Percentiles rank a stretch among this genome's conserved stretches.
Evolutionary conservation across 2,797 vertebrate species (phyloP).

Genomic region (Dendrocincla tyrannina): DNA sequence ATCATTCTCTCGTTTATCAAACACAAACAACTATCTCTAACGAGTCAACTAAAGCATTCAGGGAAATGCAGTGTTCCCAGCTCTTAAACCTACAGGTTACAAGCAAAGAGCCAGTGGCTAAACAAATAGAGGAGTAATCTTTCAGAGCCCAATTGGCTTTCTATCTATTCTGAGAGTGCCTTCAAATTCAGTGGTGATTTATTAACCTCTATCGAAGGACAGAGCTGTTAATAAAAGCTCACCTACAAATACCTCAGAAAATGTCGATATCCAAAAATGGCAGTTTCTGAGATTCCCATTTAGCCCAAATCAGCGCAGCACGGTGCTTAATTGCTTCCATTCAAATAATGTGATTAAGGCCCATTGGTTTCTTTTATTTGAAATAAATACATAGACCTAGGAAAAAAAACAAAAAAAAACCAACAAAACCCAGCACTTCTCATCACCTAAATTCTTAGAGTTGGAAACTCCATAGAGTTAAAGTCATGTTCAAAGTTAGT

Average conservation of each 20-base stretch:
- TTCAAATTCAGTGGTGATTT: conserved; percentile 43
- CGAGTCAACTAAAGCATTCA: conserved; percentile 46
- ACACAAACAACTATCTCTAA: conserved; percentile 57
- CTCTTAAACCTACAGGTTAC: conserved; percentile 46
- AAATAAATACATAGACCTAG: background rate
- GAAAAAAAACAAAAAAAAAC: background rate
- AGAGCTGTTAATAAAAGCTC: conserved; percentile 51
- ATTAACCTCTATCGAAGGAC: conserved; percentile 64
- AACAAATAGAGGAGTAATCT: conserved; percentile 52
- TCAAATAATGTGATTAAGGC: background rate
- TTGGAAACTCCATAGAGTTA: background rate
- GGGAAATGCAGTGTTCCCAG: conserved; percentile 41
- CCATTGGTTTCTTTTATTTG: background rate
- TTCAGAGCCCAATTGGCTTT: conserved; percentile 26
- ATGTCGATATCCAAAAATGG: background rate
- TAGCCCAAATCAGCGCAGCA: background rate
- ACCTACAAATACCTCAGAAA: conserved; percentile 30
- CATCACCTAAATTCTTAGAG: background rate
- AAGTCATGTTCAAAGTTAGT: background rate
- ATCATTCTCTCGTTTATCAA: conserved; percentile 60
- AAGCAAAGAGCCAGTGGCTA: conserved; percentile 13
- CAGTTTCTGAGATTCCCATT: background rate
- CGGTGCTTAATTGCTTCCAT: background rate
- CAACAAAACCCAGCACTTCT: background rate
- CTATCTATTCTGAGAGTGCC: conserved; percentile 26